Evolutionary conservation across 2,888 invertebrate species (phyloP), one percentile per base, ranked within the genome.

Genomic region (Hofmannophila pseudospretella): DNA sequence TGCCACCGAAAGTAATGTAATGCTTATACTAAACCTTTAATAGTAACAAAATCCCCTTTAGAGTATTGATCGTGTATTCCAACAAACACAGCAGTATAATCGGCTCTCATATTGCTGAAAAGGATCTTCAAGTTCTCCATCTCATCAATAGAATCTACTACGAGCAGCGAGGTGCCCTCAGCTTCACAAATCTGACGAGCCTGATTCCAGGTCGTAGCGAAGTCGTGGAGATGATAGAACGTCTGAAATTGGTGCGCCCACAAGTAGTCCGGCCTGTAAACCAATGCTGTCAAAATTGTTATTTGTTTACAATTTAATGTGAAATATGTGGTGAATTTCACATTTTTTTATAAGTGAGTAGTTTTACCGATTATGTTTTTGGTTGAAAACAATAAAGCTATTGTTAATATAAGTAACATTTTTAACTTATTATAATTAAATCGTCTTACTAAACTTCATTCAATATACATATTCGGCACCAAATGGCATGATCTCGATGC

Each of bases 191-290:
- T 65, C 46, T 67, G 66, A 12, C 65, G 51, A 3, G 70, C 73
- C 44, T 64, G 58, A 10, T 61, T 48, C 73, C 71, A 72, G 31
- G 55, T 43, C 13, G 67, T 66, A 4, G 67, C 62, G 38, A 67
- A 44, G 33, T 70, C 69, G 39, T 72, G 68, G 1, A 73, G 54
- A 30, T 64, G 57, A 39, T 70, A 71, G 50, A 59, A 72, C 1
- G 68, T 67, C 42, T 60, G 47, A 28, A 60, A 66, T n/a, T 57
- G 38, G 22, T 65, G 58, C 3, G 69, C 67, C 63, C 62, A 72
- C 67, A 71, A 62, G 41, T 71, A 72, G 42, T 70, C 72, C 52
- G 56, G 44, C 31, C 69, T 63, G 46, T 65, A 74, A 51, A 66
- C 65, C 45, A 67, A 61, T 16, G 62, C 71, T 71, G 45, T 37